A percentile compares a stretch with the other conserved stretches of the same genome.
Evolutionary conservation across 2,113 vertebrate species (phyloP).

Genomic region (Diadophis punctatus): DNA sequence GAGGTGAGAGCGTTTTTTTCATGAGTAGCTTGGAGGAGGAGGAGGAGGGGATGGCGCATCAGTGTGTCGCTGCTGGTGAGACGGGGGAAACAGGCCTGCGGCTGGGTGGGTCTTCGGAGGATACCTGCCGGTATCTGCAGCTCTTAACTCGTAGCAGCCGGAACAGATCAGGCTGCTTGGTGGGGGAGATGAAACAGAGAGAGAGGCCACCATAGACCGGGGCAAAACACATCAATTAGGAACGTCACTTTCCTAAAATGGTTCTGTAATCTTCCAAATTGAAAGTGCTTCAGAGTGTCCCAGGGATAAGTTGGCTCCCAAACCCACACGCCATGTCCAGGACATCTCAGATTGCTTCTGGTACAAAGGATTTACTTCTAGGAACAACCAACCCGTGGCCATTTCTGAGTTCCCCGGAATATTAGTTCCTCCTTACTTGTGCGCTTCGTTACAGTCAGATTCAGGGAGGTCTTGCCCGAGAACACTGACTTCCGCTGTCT

Average conservation of each 20-base stretch:
- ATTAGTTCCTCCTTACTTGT: not conserved
- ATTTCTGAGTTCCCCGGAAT: not conserved
- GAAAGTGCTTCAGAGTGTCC: not conserved
- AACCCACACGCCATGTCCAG: not conserved
- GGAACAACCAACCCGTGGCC: not conserved
- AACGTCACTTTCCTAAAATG: not conserved
- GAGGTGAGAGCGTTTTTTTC: conserved; percentile 65
- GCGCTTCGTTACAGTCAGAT: not conserved
- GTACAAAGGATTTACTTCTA: not conserved
- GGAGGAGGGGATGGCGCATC: not conserved
- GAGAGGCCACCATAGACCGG: fast-evolving
- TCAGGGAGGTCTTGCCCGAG: not conserved
- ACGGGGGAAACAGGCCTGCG: not conserved
- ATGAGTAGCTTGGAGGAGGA: conserved; percentile 5
- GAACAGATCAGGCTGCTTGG: not conserved
- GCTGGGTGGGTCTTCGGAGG: not conserved
- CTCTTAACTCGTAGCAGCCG: not conserved
- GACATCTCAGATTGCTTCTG: not conserved
- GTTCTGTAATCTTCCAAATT: not conserved
- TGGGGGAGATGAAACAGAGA: not conserved
- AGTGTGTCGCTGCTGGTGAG: not conserved
- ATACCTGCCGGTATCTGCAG: not conserved
- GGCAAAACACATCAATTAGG: not conserved
- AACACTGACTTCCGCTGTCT: not conserved
- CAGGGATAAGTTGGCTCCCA: not conserved